Conservation (phyloP, 1,140 invertebrate genomes). For the Brachionus asplanchnoidis region DNA sequence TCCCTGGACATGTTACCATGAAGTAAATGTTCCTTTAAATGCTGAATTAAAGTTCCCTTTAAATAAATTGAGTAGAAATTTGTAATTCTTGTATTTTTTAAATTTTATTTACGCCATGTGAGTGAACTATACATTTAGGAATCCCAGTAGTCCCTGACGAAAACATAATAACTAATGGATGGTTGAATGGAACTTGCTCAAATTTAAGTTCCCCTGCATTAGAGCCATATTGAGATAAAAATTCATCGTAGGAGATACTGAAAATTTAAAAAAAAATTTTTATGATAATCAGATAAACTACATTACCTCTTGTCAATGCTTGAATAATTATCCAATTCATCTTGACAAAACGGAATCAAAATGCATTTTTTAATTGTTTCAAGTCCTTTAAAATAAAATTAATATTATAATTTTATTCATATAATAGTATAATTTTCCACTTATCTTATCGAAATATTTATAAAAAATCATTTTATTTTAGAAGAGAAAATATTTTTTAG, state of each 20-base stretch:
- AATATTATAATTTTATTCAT: not conserved
- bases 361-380: conserved; percentile 23
- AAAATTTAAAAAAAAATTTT: not conserved
- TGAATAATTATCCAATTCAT: not conserved
- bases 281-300: conserved; percentile 31
- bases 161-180: conserved; percentile 64
- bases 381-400: not conserved
- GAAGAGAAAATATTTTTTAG: too few species aligned
- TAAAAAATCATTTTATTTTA: not conserved
- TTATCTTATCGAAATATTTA: not conserved
- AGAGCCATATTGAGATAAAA: conserved; percentile 46
- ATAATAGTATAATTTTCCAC: not conserved
- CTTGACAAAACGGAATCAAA: conserved; percentile 1
- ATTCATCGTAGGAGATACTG: conserved; percentile 44
- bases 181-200: conserved; percentile 63
- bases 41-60: conserved; percentile 63
- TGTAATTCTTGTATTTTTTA: not conserved
- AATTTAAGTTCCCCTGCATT: conserved; percentile 53
- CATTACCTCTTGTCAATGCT: not conserved
- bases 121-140: conserved; percentile 65
- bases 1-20: conserved; percentile 59
- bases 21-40: conserved; percentile 62
- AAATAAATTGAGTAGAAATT: conserved; percentile 40
- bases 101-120: conserved; percentile 59
- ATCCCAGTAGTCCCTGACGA: conserved; percentile 64